phyloP scores from a whole-genome alignment of 2,113 vertebrate genomes.

The Hippolais icterina region DNA sequence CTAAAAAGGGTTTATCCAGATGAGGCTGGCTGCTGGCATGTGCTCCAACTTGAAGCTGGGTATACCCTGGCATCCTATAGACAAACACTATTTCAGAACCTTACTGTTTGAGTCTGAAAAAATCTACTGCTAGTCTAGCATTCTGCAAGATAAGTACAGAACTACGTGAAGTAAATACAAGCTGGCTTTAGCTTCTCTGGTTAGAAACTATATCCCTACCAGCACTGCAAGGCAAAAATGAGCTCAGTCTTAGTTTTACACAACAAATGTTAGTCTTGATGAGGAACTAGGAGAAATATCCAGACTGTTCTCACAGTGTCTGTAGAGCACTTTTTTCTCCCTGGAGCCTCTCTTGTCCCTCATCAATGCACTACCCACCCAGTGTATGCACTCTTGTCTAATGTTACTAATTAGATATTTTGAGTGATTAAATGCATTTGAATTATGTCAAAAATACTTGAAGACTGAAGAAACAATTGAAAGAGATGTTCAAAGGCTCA shows the following conservation, averaged over 20 bases:
- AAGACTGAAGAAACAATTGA: neutral
- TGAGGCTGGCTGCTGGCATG: neutral
- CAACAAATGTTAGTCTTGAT: neutral
- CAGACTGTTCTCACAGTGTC: neutral
- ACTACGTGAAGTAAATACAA: neutral
- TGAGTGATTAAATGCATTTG: neutral
- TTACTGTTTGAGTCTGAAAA: neutral
- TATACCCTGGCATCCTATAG: neutral
- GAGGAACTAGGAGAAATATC: neutral
- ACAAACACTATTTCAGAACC: neutral
- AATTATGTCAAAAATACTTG: neutral
- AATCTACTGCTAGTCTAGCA: neutral
- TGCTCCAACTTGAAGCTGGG: neutral
- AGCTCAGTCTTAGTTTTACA: neutral
- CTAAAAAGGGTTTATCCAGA: neutral
- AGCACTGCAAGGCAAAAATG: neutral
- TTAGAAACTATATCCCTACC: neutral
- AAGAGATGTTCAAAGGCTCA: neutral
- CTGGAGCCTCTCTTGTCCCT: neutral
- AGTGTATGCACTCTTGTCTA: neutral
- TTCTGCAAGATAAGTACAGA: neutral
- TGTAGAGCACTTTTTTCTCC: neutral
- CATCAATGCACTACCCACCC: rapidly evolving
- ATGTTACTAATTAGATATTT: neutral
- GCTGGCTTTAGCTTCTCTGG: neutral